These are phyloP conservation scores for Hycleus phaleratus DNA, from an alignment of 1,140 invertebrate genomes.

Conservation along the genomic window DNA sequence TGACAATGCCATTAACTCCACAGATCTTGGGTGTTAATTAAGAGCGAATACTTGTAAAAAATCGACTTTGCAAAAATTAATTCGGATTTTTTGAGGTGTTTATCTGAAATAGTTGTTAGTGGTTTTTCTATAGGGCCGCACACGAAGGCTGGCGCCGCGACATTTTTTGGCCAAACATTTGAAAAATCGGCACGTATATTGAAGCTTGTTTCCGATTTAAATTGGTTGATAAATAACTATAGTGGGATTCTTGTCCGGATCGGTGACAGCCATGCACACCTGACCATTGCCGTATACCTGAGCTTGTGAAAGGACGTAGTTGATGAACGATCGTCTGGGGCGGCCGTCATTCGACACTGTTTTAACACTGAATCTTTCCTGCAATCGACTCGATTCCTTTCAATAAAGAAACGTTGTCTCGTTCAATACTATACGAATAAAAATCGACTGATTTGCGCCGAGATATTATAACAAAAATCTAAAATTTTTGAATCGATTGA, in stretches of 20 bases:
- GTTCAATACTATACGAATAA: not conserved
- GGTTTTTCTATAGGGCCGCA: conserved; percentile 4
- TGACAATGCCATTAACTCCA: conserved; percentile 24
- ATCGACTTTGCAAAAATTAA: no score
- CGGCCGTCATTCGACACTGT: conserved; percentile 11
- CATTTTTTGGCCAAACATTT: conserved; percentile 20
- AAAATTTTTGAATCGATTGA: no score
- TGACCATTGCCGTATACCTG: conserved; percentile 16
- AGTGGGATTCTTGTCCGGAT: conserved; percentile 9
- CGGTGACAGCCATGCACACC: conserved; percentile 15
- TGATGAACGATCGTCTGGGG: conserved; percentile 16
- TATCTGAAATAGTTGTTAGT: no score
- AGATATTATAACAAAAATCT: not conserved
- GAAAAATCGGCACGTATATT: conserved; percentile 27
- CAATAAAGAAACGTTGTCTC: not conserved
- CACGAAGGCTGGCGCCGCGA: conserved; percentile 4
- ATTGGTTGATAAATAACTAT: conserved; percentile 24
- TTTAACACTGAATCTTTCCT: conserved; percentile 1
- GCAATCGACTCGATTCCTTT: conserved; percentile 9
- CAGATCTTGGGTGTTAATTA: conserved; percentile 21
- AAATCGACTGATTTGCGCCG: not conserved
- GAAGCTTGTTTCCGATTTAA: conserved; percentile 25
- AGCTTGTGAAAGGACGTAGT: not conserved
- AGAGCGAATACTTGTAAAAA: not conserved
- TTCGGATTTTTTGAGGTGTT: no score